Evolutionary conservation across 2,797 vertebrate genomes (phyloP).

Genomic region (Falco concolor): DNA sequence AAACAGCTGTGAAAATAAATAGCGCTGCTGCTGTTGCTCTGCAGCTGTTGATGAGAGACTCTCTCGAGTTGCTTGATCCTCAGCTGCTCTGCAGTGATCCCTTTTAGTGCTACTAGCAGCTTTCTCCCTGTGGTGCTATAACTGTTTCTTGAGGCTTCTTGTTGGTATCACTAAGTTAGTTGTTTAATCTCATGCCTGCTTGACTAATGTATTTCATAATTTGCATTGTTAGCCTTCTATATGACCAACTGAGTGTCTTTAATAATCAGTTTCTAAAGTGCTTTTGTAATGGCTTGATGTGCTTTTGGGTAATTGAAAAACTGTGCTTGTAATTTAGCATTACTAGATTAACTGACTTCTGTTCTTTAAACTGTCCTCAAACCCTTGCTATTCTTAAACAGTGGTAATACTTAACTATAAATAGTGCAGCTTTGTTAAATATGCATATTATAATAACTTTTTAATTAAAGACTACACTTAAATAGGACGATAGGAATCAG

Average conservation of each 20-base stretch:
- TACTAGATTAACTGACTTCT: not conserved
- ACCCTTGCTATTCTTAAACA: not conserved
- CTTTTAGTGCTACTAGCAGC: not conserved
- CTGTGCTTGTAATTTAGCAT: not conserved
- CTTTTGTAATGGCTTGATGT: not conserved
- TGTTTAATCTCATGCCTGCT: not conserved
- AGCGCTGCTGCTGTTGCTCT: not conserved
- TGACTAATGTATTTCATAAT: not conserved
- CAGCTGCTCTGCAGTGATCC: not conserved
- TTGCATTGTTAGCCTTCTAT: not conserved
- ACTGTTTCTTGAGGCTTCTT: not conserved
- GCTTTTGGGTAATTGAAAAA: not conserved
- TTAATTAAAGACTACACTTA: not conserved
- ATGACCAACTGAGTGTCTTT: not conserved
- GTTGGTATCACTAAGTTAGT: not conserved
- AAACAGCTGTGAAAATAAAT: constrained; percentile 45
- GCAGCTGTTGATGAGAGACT: not conserved
- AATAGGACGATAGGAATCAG: not conserved
- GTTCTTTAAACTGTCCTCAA: not conserved
- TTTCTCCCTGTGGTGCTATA: not conserved
- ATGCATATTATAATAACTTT: not conserved
- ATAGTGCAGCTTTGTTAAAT: not conserved
- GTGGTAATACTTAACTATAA: not conserved
- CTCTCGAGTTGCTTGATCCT: not conserved
- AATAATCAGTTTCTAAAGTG: not conserved